These are phyloP conservation scores for Salvator merianae DNA, from an alignment of 2,113 vertebrate species.

Conservation along the genomic window DNA sequence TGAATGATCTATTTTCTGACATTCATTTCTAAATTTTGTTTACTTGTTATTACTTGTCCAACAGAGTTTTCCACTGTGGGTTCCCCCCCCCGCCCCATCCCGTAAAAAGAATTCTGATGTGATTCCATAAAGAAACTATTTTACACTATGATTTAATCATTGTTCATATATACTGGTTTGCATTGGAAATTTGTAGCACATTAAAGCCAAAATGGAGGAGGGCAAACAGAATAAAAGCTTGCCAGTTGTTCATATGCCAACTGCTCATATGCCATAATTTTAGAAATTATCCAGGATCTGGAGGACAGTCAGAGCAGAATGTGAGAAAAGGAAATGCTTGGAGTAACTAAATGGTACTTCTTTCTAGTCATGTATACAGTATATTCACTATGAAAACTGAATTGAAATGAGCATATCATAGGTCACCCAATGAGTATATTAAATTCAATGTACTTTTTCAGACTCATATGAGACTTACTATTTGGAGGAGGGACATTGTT, in stretches of 20 bases:
- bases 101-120: not conserved
- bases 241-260: not conserved
- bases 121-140: not conserved
- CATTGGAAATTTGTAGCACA: not conserved
- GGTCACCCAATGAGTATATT: conserved; percentile 28
- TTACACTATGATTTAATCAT: not conserved
- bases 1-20: not conserved
- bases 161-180: not conserved
- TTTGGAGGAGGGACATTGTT: conserved; percentile 45
- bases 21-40: not conserved
- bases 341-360: conserved; percentile 14
- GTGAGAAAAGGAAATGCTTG: not conserved
- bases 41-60: not conserved
- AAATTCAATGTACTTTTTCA: conserved; percentile 43
- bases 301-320: not conserved
- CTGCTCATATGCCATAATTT: not conserved
- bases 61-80: not conserved
- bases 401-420: conserved; percentile 45
- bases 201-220: no score
- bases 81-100: no score
- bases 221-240: not conserved
- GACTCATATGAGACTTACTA: conserved; percentile 26
- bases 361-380: conserved; percentile 17
- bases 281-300: not conserved
- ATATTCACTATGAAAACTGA: conserved; percentile 39